phyloP scores from a whole-genome alignment of 2,113 vertebrate species.

The Oryzias celebensis region DNA sequence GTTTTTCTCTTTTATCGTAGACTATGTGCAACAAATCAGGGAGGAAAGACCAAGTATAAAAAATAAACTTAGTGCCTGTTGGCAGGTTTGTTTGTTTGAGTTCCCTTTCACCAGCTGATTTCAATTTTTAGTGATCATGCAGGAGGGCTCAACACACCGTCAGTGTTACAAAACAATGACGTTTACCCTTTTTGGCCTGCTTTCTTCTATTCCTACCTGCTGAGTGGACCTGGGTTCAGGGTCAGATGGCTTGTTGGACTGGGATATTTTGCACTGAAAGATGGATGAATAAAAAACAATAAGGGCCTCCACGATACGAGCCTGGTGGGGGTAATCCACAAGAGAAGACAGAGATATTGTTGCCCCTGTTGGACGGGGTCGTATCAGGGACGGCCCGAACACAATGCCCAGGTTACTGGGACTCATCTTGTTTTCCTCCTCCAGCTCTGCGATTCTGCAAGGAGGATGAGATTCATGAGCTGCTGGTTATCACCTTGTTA shows the following conservation, averaged over 20 bases:
- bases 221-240: constrained; percentile 35
- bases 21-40: neutral
- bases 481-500: neutral
- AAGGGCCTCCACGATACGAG: constrained; percentile 88
- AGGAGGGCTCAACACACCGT: too few species aligned
- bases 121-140: too few species aligned
- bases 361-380: constrained; percentile 90
- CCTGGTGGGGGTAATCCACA: constrained; percentile 96
- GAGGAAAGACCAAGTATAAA: neutral
- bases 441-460: constrained; percentile 89
- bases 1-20: neutral
- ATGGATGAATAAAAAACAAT: constrained; percentile 87
- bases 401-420: constrained; percentile 93
- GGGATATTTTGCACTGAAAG: constrained; percentile 70
- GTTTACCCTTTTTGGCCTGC: too few species aligned
- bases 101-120: too few species aligned
- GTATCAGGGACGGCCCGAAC: constrained; percentile 93
- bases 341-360: constrained; percentile 93
- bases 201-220: constrained; percentile 40
- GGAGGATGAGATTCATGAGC: neutral
- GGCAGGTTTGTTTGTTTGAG: too few species aligned
- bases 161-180: too few species aligned
- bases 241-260: constrained; percentile 18
- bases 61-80: too few species aligned
- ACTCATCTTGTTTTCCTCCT: constrained; percentile 97